Evolutionary conservation across 2,888 invertebrate genomes (phyloP).

Genomic region (Ophonus ardosiacus): DNA sequence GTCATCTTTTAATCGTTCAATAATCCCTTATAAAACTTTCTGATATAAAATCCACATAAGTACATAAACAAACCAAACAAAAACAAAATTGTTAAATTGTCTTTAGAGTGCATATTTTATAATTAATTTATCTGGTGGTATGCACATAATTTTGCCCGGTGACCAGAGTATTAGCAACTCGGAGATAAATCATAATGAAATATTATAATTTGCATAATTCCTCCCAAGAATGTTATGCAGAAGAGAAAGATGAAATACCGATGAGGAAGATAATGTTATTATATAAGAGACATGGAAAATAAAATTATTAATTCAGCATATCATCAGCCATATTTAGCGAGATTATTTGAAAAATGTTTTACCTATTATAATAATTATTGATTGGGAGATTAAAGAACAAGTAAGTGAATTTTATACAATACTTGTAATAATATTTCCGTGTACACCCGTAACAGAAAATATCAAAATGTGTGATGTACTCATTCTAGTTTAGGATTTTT

Average conservation of each 20-base stretch:
- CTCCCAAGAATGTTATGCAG: slow-evolving; percentile 38
- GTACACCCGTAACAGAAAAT: too few species aligned
- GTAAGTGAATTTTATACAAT: too few species aligned
- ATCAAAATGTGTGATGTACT: too few species aligned
- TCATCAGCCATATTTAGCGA: not conserved
- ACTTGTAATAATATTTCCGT: too few species aligned
- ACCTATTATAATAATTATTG: not conserved
- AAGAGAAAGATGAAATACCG: not conserved
- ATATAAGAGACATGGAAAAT: not conserved
- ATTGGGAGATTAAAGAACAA: too few species aligned
- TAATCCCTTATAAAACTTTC: not conserved
- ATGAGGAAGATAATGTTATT: not conserved
- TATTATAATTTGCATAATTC: slow-evolving; percentile 56
- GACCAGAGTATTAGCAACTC: slow-evolving; percentile 37
- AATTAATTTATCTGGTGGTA: slow-evolving; percentile 52
- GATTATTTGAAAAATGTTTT: not conserved
- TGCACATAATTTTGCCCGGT: slow-evolving; percentile 37
- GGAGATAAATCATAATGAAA: slow-evolving; percentile 53
- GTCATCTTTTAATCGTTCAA: too few species aligned
- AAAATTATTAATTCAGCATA: not conserved
- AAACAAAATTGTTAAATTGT: slow-evolving; percentile 12
- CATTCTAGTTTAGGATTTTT: too few species aligned
- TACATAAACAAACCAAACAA: not conserved
- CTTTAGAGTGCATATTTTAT: slow-evolving; percentile 13
- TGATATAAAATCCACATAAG: not conserved